These are phyloP conservation scores for Catharus bicknelli DNA, from an alignment of 2,113 vertebrate genomes.

Conservation along the genomic window DNA sequence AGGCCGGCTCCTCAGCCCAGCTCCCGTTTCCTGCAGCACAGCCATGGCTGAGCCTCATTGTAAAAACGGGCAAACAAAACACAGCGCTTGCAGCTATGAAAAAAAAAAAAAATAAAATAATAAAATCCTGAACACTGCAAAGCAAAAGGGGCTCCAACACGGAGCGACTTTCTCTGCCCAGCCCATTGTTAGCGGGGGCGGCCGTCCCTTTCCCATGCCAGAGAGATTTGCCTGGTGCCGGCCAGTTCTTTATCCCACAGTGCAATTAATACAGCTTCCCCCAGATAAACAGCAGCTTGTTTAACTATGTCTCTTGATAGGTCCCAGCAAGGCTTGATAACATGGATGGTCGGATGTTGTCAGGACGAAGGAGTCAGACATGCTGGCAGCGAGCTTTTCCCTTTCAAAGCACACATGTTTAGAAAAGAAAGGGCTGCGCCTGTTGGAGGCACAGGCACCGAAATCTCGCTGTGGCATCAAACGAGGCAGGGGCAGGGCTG, in stretches of 20 bases:
- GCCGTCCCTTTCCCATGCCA: slow-evolving; percentile 79
- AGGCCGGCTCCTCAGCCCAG: not conserved
- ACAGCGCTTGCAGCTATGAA: not conserved
- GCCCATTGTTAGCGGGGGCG: slow-evolving; percentile 76
- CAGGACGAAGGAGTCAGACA: slow-evolving; percentile 86
- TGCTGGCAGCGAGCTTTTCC: slow-evolving; percentile 81
- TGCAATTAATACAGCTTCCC: slow-evolving; percentile 81
- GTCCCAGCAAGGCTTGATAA: slow-evolving; percentile 87
- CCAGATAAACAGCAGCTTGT: slow-evolving; percentile 89
- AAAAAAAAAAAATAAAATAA: not conserved
- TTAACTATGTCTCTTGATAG: slow-evolving; percentile 81
- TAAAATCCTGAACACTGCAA: not conserved
- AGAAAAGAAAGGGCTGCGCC: slow-evolving; percentile 68
- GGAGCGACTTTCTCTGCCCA: slow-evolving; percentile 20
- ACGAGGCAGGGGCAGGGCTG: not conserved
- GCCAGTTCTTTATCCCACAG: slow-evolving; percentile 78
- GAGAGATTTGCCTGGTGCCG: slow-evolving; percentile 86
- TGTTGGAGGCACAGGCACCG: slow-evolving; percentile 57
- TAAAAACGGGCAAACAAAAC: slow-evolving; percentile 47
- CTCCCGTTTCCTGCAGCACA: not conserved
- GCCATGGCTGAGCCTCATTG: not conserved
- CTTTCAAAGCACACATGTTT: slow-evolving; percentile 77
- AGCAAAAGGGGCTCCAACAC: not conserved
- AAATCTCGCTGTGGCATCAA: slow-evolving; percentile 64
- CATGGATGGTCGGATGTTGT: slow-evolving; percentile 81